Percentiles rank a stretch among this genome's conserved stretches.
phyloP scores from a whole-genome alignment of 2,797 vertebrate species.

The Helarctos malayanus region DNA sequence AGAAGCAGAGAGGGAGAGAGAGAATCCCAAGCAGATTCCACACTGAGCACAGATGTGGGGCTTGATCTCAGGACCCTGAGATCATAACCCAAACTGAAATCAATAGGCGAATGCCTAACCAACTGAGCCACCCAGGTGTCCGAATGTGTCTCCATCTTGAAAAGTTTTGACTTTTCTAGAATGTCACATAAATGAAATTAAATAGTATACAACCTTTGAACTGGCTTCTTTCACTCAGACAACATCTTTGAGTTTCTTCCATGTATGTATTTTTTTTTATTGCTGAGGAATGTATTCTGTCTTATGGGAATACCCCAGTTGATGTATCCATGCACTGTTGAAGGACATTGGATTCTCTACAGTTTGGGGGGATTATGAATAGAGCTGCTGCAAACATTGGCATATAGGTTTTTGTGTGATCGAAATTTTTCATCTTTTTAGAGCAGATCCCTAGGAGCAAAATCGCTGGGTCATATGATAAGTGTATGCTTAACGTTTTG shows the following conservation, averaged over 20 bases:
- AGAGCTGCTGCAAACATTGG: conserved; percentile 18
- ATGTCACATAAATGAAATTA: background rate
- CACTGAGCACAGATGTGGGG: background rate
- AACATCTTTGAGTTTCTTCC: background rate
- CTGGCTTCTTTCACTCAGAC: background rate
- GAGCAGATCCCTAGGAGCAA: background rate
- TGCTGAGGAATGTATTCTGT: background rate
- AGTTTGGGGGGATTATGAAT: background rate
- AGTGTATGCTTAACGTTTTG: background rate
- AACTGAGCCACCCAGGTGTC: background rate
- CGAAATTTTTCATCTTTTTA: conserved; percentile 1
- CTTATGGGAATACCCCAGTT: too few species aligned
- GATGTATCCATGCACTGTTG: background rate
- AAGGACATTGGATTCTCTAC: background rate
- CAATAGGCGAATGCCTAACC: background rate
- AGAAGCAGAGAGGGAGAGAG: background rate
- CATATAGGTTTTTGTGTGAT: background rate
- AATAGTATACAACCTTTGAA: background rate
- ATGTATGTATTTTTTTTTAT: background rate
- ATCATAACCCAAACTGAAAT: background rate
- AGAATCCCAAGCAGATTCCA: background rate
- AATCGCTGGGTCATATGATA: background rate
- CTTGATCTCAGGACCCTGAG: background rate
- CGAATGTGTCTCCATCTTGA: background rate
- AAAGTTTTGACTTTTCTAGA: background rate